Evolutionary conservation across 2,888 invertebrate species (phyloP), one percentile per base, ranked within the genome.

Genomic region (Sesia apiformis): DNA sequence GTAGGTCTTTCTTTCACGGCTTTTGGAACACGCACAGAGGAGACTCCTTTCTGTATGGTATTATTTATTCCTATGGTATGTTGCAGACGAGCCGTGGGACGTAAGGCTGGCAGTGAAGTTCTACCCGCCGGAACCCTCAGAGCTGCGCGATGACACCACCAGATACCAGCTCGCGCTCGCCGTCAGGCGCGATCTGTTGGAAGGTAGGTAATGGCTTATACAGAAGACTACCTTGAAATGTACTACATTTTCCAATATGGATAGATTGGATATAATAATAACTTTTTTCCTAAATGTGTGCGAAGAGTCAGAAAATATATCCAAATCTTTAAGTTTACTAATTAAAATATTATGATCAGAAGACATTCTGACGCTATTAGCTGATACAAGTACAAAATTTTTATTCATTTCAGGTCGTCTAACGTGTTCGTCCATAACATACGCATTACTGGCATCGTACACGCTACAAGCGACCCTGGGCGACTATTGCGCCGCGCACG

Each of bases 81-180:
- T 82, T 78, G 0, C 73, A 96, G 96, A 92, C 72, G 96, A 96
- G 70, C 96, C 97, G 0, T 98, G 98, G 98, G 94, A 94, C 70
- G 95, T 99, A 71, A 93, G 93, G 65, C 97, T 99, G 72, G 97
- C 97, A 67, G 98, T 99, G 50, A 99, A 99, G 90, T 99, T 99
- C 90, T 99, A 99, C 86, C 99, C 99, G 0, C 98, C 98, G 40
- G 98, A 99, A 78, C 99, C 99, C 1, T 93, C 97, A 4, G 96
- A 97, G 77, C 90, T 99, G 58, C 94, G 94, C 67, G 97, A 97
- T 78, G 97, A 97, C 76, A 94, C 95, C 65, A 97, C 97, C 0
- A 92, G 97, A 64, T 98, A 98, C 90, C 97, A 98, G 75, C 90
- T 99, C 58, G 96, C 96, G 72, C 92, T 99, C 63, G 98, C 99